Conservation (phyloP, 2,888 invertebrate genomes). For the Eurytoma californica region DNA sequence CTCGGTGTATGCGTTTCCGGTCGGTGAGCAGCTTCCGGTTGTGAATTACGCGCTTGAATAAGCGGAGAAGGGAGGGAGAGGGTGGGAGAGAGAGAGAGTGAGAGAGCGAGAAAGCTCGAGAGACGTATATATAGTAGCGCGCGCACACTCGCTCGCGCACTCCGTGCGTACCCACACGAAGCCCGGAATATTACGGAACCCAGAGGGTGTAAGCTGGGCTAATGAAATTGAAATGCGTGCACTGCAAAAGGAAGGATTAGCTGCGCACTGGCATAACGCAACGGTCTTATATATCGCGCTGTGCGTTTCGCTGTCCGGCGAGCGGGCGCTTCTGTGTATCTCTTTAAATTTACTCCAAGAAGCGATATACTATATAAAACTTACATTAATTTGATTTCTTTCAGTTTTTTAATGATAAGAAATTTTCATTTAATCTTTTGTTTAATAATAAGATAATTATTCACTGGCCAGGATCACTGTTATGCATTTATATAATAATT, state of each 20-base stretch:
- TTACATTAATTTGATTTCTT: no score
- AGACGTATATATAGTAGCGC: neutral
- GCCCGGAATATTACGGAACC: conserved; percentile 59
- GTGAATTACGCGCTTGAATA: conserved; percentile 74
- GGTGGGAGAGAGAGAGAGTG: neutral
- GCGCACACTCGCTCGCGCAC: neutral
- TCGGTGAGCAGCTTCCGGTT: conserved; percentile 73
- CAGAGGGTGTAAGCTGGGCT: conserved; percentile 62
- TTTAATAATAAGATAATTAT: no score
- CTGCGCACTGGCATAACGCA: conserved; percentile 26
- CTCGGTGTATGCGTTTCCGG: conserved; percentile 72
- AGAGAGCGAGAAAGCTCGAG: neutral
- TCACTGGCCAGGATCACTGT: no score
- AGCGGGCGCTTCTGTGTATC: neutral
- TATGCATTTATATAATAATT: no score
- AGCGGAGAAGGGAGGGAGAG: conserved; percentile 65
- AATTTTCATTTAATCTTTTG: no score
- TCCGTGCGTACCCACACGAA: conserved; percentile 16
- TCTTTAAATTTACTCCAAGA: neutral
- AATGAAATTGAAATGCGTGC: conserved; percentile 73
- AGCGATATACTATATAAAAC: no score
- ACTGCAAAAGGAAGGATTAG: conserved; percentile 68
- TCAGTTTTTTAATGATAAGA: no score
- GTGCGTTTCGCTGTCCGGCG: neutral
- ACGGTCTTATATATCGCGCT: neutral